A percentile compares a stretch with the other conserved stretches of the same genome.
These are phyloP conservation scores for Eriocheir sinensis DNA, from an alignment of 1,140 invertebrate genomes.

Conservation along the genomic window DNA sequence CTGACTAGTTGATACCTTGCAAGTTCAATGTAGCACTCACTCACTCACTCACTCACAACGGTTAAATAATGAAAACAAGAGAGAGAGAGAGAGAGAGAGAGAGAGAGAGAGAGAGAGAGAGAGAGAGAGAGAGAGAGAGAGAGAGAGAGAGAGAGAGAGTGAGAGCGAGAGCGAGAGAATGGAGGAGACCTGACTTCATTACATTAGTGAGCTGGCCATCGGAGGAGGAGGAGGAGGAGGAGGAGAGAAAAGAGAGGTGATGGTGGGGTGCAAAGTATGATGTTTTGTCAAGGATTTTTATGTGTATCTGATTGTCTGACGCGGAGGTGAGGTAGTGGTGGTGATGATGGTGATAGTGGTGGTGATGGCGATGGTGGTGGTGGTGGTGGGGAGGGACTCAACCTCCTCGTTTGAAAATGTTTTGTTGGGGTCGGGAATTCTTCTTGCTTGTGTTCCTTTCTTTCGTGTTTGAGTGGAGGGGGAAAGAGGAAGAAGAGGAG, in stretches of 20 bases:
- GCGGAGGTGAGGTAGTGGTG: slow-evolving; percentile 11
- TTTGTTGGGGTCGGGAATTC: background rate
- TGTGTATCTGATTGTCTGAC: slow-evolving; percentile 52
- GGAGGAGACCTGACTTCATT: slow-evolving; percentile 58
- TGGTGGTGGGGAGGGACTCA: background rate
- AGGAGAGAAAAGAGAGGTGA: background rate
- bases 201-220: slow-evolving; percentile 63
- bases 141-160: slow-evolving; percentile 20
- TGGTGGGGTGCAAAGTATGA: slow-evolving; percentile 29
- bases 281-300: slow-evolving; percentile 70
- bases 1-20: too few relatives aligned
- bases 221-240: background rate
- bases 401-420: background rate
- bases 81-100: background rate
- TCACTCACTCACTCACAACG: background rate
- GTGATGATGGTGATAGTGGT: slow-evolving; percentile 16
- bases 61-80: background rate
- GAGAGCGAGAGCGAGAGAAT: background rate
- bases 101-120: slow-evolving; percentile 40
- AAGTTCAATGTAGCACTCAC: too few relatives aligned
- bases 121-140: background rate
- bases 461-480: background rate
- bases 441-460: background rate
- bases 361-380: slow-evolving; percentile 34
- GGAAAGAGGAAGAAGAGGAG: background rate